phyloP scores from a whole-genome alignment of 2,113 vertebrate species.

The Hypocryptadius cinnamomeus region DNA sequence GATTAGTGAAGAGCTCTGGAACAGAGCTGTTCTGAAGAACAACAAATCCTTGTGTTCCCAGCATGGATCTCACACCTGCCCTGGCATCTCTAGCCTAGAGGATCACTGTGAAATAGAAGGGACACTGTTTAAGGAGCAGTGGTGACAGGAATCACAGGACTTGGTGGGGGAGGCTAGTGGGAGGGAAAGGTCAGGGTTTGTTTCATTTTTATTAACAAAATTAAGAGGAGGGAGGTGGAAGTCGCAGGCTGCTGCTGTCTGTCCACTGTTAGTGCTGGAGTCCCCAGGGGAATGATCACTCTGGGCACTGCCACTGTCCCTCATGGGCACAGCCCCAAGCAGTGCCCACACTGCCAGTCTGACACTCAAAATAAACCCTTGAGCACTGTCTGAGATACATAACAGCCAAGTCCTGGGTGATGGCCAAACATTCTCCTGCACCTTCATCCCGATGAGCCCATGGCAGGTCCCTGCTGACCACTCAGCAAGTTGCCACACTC shows the following conservation, averaged over 20 bases:
- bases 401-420: neutral
- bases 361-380: neutral
- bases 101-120: neutral
- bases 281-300: neutral
- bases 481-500: neutral
- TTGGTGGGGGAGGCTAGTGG: neutral
- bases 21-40: neutral
- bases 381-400: rapidly evolving
- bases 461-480: neutral
- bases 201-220: neutral
- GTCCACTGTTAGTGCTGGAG: neutral
- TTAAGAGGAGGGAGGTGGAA: neutral
- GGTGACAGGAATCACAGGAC: neutral
- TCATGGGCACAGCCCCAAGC: neutral
- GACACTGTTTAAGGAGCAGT: neutral
- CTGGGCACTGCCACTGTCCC: neutral
- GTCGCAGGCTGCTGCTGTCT: neutral
- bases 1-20: neutral
- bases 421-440: neutral
- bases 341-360: neutral
- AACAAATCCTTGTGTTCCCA: neutral
- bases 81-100: neutral
- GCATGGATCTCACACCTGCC: neutral
- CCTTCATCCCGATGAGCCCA: neutral
- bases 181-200: neutral